A percentile compares a stretch with the other conserved stretches of the same genome.
Conservation (phyloP, 2,888 invertebrate species). For the Scaptomyza tumidula region DNA sequence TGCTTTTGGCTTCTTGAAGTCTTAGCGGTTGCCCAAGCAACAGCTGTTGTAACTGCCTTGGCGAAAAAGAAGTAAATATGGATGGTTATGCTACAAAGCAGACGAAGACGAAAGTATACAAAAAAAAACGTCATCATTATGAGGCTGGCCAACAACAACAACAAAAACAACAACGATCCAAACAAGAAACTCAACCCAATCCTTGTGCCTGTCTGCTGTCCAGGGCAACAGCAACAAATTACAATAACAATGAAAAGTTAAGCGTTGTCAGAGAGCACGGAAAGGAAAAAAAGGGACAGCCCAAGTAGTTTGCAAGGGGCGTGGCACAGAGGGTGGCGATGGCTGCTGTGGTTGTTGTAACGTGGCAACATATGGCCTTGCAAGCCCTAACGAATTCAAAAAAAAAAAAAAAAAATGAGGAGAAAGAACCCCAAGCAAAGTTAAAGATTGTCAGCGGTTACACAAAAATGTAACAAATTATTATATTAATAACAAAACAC, state of each 20-base stretch:
- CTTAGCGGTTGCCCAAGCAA: slow-evolving; percentile 62
- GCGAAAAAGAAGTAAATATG: slow-evolving; percentile 15
- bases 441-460: slow-evolving; percentile 62
- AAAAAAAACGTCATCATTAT: slow-evolving; percentile 61
- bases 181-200: slow-evolving; percentile 9
- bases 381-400: slow-evolving; percentile 35
- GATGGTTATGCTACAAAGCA: slow-evolving; percentile 21
- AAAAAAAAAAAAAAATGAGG: neutral
- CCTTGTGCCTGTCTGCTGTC: slow-evolving; percentile 13
- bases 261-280: slow-evolving; percentile 51
- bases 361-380: slow-evolving; percentile 68
- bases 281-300: slow-evolving; percentile 66
- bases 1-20: slow-evolving; percentile 36
- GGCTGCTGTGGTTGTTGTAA: neutral
- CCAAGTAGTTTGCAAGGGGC: slow-evolving; percentile 52
- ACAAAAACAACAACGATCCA: slow-evolving; percentile 11
- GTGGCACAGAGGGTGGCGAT: slow-evolving; percentile 6
- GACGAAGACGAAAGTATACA: neutral
- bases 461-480: slow-evolving; percentile 48
- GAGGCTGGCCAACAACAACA: slow-evolving; percentile 42
- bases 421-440: slow-evolving; percentile 16
- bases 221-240: slow-evolving; percentile 57
- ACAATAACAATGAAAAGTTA: slow-evolving; percentile 79
- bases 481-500: slow-evolving; percentile 29
- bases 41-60: slow-evolving; percentile 63